Percentiles rank a stretch among this genome's conserved stretches.
Conservation (phyloP, 2,797 vertebrate genomes). For the Euthynnus affinis region DNA sequence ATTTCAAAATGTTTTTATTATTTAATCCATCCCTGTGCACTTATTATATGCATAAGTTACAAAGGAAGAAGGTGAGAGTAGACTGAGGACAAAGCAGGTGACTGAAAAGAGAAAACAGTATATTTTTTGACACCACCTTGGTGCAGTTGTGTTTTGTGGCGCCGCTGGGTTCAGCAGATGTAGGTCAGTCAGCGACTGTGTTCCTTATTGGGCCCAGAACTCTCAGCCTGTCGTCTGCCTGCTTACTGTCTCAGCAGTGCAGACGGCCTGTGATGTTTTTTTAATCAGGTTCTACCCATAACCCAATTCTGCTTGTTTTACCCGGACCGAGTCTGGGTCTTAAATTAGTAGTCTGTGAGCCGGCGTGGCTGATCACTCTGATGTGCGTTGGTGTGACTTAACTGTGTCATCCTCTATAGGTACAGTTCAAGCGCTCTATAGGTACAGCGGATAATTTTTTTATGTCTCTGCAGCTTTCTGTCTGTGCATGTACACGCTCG, state of each 20-base stretch:
- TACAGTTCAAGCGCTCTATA: conserved; percentile 39
- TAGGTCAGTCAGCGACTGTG: conserved; percentile 69
- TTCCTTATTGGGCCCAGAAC: conserved; percentile 60
- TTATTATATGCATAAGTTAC: background rate
- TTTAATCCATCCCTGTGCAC: background rate
- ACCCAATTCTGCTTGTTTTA: conserved; percentile 66
- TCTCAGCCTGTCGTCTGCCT: conserved; percentile 41
- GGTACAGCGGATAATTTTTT: conserved; percentile 26
- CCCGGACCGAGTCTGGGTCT: conserved; percentile 58
- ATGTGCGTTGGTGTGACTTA: conserved; percentile 45
- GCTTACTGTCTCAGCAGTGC: conserved; percentile 62
- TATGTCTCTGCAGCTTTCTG: conserved; percentile 27
- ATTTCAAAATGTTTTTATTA: background rate
- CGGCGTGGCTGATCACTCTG: conserved; percentile 40
- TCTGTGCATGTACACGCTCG: conserved; percentile 32
- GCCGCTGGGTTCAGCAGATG: conserved; percentile 62
- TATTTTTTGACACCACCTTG: conserved; percentile 37
- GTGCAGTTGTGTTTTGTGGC: conserved; percentile 36
- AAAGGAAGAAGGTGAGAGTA: background rate
- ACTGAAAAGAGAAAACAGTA: conserved; percentile 24
- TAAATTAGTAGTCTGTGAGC: conserved; percentile 56
- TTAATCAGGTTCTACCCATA: conserved; percentile 74
- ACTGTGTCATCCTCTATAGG: conserved; percentile 47
- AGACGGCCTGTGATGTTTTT: conserved; percentile 80
- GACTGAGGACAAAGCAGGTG: conserved; percentile 33